Conservation (phyloP, 1,140 invertebrate species). For the Bombus haemorrhoidalis region DNA sequence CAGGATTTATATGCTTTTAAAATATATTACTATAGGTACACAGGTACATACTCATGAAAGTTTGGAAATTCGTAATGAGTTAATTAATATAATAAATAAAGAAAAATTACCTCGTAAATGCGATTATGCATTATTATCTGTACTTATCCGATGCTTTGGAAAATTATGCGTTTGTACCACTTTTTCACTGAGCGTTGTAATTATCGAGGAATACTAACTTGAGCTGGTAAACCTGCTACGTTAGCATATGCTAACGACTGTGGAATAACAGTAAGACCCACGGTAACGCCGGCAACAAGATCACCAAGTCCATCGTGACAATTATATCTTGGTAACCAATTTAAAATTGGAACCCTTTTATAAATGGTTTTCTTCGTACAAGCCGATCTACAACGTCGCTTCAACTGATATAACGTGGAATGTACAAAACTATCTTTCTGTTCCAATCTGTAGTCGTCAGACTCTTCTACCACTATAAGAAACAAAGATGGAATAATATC, state of each 20-base stretch:
- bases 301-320: slow-evolving; percentile 88
- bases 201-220: slow-evolving; percentile 79
- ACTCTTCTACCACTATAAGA: slow-evolving; percentile 78
- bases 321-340: slow-evolving; percentile 89
- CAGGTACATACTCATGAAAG: too few species aligned
- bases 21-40: too few species aligned
- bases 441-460: slow-evolving; percentile 69
- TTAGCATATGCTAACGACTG: slow-evolving; percentile 92
- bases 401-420: slow-evolving; percentile 71
- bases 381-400: slow-evolving; percentile 71
- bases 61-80: too few species aligned
- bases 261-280: slow-evolving; percentile 92
- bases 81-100: too few species aligned
- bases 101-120: too few species aligned
- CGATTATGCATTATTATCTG: too few species aligned
- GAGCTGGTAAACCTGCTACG: slow-evolving; percentile 90
- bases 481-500: not conserved
- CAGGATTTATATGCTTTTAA: too few species aligned
- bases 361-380: slow-evolving; percentile 87
- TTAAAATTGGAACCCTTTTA: slow-evolving; percentile 87
- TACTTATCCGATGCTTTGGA: too few species aligned
- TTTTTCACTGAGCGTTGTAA: too few species aligned
- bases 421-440: slow-evolving; percentile 70
- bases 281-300: slow-evolving; percentile 92
- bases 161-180: too few species aligned